phyloP scores from a whole-genome alignment of 2,797 vertebrate species.

The Myotis daubentonii region DNA sequence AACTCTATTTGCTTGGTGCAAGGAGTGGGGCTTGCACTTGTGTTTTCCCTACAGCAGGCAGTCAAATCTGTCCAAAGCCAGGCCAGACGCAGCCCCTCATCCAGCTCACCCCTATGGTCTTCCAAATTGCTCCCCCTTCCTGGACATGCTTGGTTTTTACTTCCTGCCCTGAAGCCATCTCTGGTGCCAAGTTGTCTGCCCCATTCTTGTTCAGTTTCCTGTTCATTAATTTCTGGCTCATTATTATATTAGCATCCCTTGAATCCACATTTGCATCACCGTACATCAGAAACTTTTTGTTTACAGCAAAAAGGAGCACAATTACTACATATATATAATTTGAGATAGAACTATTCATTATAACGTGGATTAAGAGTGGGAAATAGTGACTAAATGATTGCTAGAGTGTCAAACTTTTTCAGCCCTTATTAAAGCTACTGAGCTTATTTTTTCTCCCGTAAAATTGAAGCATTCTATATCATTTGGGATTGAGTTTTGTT shows the following conservation, averaged over 20 bases:
- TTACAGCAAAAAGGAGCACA: conserved; percentile 19
- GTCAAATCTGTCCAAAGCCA: not conserved
- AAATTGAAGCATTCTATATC: not conserved
- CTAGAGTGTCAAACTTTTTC: conserved; percentile 26
- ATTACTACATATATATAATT: conserved; percentile 46
- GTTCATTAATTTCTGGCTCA: conserved; percentile 75
- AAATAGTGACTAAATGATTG: conserved; percentile 62
- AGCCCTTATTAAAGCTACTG: conserved; percentile 11
- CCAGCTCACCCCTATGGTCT: not conserved
- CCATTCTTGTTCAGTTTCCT: conserved; percentile 75
- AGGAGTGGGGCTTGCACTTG: not conserved
- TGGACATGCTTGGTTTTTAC: conserved; percentile 18
- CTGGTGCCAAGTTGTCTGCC: conserved; percentile 74
- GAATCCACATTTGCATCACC: conserved; percentile 73
- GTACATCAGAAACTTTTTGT: conserved; percentile 71
- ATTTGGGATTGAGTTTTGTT: not conserved
- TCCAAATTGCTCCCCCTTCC: not conserved
- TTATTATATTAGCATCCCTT: conserved; percentile 61
- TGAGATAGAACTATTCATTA: conserved; percentile 57
- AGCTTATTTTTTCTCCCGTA: conserved; percentile 40
- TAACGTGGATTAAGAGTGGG: conserved; percentile 9
- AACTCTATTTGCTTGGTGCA: not conserved
- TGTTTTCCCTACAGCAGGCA: not conserved
- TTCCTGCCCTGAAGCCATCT: conserved; percentile 63
- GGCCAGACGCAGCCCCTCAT: not conserved